Evolutionary conservation across 2,888 invertebrate species (phyloP), one percentile per base, ranked within the genome.

Genomic region (Papilio demoleus): DNA sequence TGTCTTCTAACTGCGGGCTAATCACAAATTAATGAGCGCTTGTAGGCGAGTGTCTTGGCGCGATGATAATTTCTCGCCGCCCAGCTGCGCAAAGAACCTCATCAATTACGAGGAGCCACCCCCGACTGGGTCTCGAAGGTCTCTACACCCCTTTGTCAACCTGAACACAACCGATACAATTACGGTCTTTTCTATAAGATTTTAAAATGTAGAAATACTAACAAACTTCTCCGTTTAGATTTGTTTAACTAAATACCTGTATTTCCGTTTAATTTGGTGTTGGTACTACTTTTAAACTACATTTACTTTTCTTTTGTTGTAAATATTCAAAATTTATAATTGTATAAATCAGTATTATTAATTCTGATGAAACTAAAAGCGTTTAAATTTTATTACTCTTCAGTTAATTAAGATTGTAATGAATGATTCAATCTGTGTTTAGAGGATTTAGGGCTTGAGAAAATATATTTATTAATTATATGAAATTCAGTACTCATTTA

Each of bases 11-110:
- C 86, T 84, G 86, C 83, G 83, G 85, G 88, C 91, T 92, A 92
- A 92, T 92, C 92, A 92, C 87, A 86, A 92, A 92, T 92, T 92
- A 92, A 92, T 92, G 91, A 85, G 84, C 79, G 83, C 87, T 89
- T 88, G 90, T 89, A 88, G 81, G 82, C 81, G 81, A 82, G 88
- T 87, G 89, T 89, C 88, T 88, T 79, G 81, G 80, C 80, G 83
- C 85, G 84, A 89, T 90, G 90, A 92, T 90, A 90, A 90, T 89
- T 88, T 86, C 81, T 76, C 79, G 79, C 82, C 86, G 81, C 90
- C 89, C 91, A 85, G 88, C 90, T 86, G 92, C 84, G 92, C 88
- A 89, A 92, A 92, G 91, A 92, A 88, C 87, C 87, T 88, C 92
- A 92, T 92, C 90, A 88, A 92, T 92, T 92, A 92, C 88, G 87